Conservation (phyloP, 2,888 invertebrate genomes). For the Yponomeuta evonymella region DNA sequence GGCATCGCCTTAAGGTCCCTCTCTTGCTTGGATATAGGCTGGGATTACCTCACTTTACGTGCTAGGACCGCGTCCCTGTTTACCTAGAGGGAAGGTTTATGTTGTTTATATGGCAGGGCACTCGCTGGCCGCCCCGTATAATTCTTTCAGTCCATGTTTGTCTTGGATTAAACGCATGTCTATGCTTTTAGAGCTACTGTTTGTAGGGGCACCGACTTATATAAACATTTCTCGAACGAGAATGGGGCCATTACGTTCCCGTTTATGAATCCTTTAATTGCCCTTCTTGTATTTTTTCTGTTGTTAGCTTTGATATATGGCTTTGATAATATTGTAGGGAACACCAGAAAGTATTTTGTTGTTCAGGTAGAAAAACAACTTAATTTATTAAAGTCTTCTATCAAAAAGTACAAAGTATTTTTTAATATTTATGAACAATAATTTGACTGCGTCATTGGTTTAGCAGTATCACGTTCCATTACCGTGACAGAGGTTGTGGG, state of each 20-base stretch:
- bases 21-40: constrained; percentile 38
- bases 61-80: constrained; percentile 43
- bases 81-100: constrained; percentile 51
- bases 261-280: constrained; percentile 66
- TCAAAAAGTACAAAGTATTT: no score
- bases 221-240: constrained; percentile 63
- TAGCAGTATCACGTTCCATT: no score
- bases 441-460: no score
- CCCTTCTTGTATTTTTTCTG: constrained; percentile 57
- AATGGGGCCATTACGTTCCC: constrained; percentile 56
- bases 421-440: no score
- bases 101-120: constrained; percentile 46
- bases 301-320: constrained; percentile 44
- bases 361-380: neutral
- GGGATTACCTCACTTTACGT: constrained; percentile 63
- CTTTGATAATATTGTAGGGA: constrained; percentile 45
- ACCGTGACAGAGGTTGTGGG: no score
- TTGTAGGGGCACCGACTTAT: constrained; percentile 52
- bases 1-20: constrained; percentile 48
- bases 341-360: neutral
- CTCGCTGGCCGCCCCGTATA: constrained; percentile 43
- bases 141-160: constrained; percentile 66
- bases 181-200: constrained; percentile 72
- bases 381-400: neutral
- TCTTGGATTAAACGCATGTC: constrained; percentile 70